Evolutionary conservation across 2,888 invertebrate genomes (phyloP).

Genomic region (Aspidapion aeneum): DNA sequence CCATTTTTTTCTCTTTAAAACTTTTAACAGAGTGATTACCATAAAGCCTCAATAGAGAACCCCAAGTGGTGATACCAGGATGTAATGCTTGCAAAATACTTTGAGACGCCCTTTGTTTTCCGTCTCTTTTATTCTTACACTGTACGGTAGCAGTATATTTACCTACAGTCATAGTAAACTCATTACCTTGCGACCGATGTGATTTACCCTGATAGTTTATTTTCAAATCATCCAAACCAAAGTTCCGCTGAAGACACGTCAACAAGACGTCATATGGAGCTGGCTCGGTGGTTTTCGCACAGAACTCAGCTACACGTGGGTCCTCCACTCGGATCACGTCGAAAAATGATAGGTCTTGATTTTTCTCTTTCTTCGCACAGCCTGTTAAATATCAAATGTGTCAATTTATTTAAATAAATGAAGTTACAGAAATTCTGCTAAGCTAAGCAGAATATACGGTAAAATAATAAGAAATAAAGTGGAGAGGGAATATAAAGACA

Average conservation of each 20-base stretch:
- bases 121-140: constrained; percentile 95
- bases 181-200: constrained; percentile 86
- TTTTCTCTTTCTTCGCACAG: constrained; percentile 46
- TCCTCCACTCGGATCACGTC: constrained; percentile 93
- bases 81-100: constrained; percentile 89
- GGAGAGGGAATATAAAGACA: too few species aligned
- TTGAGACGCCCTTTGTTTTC: constrained; percentile 95
- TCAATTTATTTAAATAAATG: too few species aligned
- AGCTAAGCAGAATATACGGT: too few species aligned
- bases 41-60: constrained; percentile 88
- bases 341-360: constrained; percentile 68
- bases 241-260: constrained; percentile 90
- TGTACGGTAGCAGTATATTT: constrained; percentile 57
- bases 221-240: constrained; percentile 84
- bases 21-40: constrained; percentile 88
- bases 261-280: constrained; percentile 91
- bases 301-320: constrained; percentile 91
- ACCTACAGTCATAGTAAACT: constrained; percentile 92
- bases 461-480: too few species aligned
- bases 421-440: too few species aligned
- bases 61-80: constrained; percentile 94
- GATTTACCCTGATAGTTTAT: constrained; percentile 80
- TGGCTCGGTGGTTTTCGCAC: constrained; percentile 94
- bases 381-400: constrained; percentile 34
- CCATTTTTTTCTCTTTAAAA: constrained; percentile 87